Evolutionary conservation across 2,797 vertebrate species (phyloP), one percentile per base, ranked within the genome.

Genomic region (Acridotheres tristis): DNA sequence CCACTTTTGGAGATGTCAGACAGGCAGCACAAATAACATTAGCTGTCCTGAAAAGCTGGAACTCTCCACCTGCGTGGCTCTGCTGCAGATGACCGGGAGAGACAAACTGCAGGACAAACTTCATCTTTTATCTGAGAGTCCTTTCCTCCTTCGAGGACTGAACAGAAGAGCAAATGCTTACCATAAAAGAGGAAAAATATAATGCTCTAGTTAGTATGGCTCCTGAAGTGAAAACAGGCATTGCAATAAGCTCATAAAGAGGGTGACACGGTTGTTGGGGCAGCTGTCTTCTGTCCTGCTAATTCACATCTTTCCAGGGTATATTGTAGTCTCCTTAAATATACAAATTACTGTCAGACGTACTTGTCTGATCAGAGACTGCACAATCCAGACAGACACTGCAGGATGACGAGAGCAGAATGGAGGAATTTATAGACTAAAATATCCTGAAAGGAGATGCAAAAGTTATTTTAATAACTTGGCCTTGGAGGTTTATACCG

Each of bases 401-500:
- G 51, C 86, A 95, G 92, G 94, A 93, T 94, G 82, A 83, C 74
- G 57, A 93, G 83, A 94, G 83, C 66, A 80, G 84, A 90, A 53
- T 36, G 66, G 10, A 7, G 11, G 34, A 51, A 88, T 85, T 93
- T 51, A 75, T 96, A 85, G 89, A 85, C 75, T 90, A 53, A 88
- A 90, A 94, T 92, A 75, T 81, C 62, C 61, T 73, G 65, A 84
- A 95, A 83, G 86, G 68, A 82, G 55, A 8, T 26, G 38, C 29
- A 77, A 42, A 62, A 77, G 47, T 85, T 36, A 23, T 74, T 74
- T 30, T 26, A 73, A 51, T 74, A 57, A 81, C 80, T 91, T 53
- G 78, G 53, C 43, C 9, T 61, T 58, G 7, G 21, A 92, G 81
- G 82, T 84, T 93, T 95, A 69, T 93, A 72, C 67, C 84, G 84